Evolutionary conservation across 2,888 invertebrate species (phyloP).

Genomic region (Thereva unica): DNA sequence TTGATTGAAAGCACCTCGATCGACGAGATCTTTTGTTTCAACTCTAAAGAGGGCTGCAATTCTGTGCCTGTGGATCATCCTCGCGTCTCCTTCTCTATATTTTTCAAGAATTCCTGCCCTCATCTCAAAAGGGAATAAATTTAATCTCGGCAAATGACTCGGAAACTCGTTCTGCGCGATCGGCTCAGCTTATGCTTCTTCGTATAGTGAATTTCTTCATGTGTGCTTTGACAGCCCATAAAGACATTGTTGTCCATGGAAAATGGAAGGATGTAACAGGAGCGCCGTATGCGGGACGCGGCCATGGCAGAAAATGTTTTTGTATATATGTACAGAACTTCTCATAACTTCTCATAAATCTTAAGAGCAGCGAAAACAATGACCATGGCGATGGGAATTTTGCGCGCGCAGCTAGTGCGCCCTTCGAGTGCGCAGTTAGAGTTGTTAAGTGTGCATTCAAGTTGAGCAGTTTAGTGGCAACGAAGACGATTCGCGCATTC

Average conservation of each 20-base stretch:
- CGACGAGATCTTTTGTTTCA: slow-evolving; percentile 30
- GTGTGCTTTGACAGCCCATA: slow-evolving; percentile 33
- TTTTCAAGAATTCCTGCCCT: neutral
- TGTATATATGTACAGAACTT: slow-evolving; percentile 12
- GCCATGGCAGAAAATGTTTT: slow-evolving; percentile 1
- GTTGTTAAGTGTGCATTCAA: slow-evolving; percentile 23
- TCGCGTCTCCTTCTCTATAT: neutral
- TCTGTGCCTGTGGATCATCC: neutral
- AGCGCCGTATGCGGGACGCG: slow-evolving; percentile 5
- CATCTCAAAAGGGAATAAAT: too few species aligned
- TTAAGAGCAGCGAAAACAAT: slow-evolving; percentile 24
- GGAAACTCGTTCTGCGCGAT: slow-evolving; percentile 23
- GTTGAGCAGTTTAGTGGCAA: slow-evolving; percentile 22
- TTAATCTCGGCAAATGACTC: slow-evolving; percentile 6
- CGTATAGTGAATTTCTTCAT: slow-evolving; percentile 17
- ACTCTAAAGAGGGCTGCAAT: neutral
- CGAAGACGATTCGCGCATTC: neutral
- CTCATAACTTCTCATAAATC: slow-evolving; percentile 33
- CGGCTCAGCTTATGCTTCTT: slow-evolving; percentile 2
- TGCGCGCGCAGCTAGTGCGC: slow-evolving; percentile 10
- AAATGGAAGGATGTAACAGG: slow-evolving; percentile 7
- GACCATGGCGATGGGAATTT: slow-evolving; percentile 19
- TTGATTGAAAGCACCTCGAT: slow-evolving; percentile 21
- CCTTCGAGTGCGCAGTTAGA: slow-evolving; percentile 24
- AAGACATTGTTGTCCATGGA: slow-evolving; percentile 12